Evolutionary conservation across 2,888 invertebrate species (phyloP).

Genomic region (Spisula solida): DNA sequence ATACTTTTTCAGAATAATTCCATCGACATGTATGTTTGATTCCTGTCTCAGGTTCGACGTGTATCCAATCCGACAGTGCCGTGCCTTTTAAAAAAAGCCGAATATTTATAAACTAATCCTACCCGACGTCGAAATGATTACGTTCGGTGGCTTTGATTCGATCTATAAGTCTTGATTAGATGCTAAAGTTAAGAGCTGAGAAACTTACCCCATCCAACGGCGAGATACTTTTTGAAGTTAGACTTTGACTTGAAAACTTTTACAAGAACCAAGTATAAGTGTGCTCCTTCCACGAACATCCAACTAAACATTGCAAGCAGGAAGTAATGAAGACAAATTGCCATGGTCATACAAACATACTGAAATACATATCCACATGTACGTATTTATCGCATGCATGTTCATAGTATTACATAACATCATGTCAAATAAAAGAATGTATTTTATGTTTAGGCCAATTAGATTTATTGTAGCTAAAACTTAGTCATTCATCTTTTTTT

Average conservation of each 20-base stretch:
- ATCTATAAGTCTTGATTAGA: too few species aligned
- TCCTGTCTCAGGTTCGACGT: neutral
- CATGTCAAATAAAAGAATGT: too few species aligned
- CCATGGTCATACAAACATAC: conserved; percentile 80
- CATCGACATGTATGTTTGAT: too few species aligned
- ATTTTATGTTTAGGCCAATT: too few species aligned
- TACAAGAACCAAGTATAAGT: conserved; percentile 83
- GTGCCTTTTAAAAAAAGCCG: neutral
- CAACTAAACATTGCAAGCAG: conserved; percentile 83
- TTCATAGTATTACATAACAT: too few species aligned
- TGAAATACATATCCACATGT: conserved; percentile 52
- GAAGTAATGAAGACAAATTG: conserved; percentile 80
- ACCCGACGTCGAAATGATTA: neutral
- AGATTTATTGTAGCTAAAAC: too few species aligned
- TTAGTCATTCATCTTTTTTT: too few species aligned
- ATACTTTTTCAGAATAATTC: too few species aligned
- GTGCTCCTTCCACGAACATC: conserved; percentile 85
- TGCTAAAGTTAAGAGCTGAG: too few species aligned
- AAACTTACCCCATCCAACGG: conserved; percentile 83
- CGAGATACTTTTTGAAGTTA: conserved; percentile 79
- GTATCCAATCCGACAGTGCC: neutral
- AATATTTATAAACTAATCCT: neutral
- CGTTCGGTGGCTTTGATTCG: too few species aligned
- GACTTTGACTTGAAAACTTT: conserved; percentile 81
- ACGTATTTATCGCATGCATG: neutral